These are phyloP conservation scores for Lycia hirtaria DNA, from an alignment of 2,888 invertebrate species.

Conservation along the genomic window DNA sequence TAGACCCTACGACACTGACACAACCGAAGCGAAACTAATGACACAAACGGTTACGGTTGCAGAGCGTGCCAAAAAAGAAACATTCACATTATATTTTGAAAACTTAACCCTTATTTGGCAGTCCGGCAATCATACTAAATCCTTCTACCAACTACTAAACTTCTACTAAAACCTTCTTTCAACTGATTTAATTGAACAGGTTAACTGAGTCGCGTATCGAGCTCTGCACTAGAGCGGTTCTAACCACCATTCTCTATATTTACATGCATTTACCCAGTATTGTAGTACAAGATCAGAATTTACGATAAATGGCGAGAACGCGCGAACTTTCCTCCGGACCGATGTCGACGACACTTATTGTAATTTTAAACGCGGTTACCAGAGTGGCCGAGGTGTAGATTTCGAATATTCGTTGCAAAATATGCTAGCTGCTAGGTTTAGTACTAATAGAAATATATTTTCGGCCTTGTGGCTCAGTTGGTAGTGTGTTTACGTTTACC, in stretches of 20 bases:
- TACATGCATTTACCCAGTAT: slow-evolving; percentile 33
- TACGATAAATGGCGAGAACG: slow-evolving; percentile 63
- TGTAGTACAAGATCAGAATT: slow-evolving; percentile 63
- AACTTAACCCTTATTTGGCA: no score
- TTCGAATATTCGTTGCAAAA: slow-evolving; percentile 43
- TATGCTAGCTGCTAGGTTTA: slow-evolving; percentile 6
- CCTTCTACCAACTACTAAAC: no score
- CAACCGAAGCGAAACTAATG: no score
- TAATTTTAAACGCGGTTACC: slow-evolving; percentile 77
- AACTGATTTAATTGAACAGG: slow-evolving; percentile 4
- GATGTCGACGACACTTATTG: slow-evolving; percentile 74
- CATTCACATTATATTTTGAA: background rate
- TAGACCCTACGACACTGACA: no score
- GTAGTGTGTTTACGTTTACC: no score
- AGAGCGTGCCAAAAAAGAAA: background rate
- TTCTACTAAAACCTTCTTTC: background rate
- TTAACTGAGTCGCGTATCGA: slow-evolving; percentile 11
- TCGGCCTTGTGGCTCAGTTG: no score
- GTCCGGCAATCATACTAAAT: no score
- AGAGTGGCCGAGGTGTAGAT: slow-evolving; percentile 48
- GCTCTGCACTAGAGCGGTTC: slow-evolving; percentile 28
- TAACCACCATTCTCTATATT: slow-evolving; percentile 28
- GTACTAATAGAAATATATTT: no score
- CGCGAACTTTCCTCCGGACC: slow-evolving; percentile 72
- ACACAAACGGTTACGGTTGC: no score